Percentiles rank a stretch among this genome's conserved stretches.
Evolutionary conservation across 2,113 vertebrate genomes (phyloP).

Genomic region (Speoplatyrhinus poulsoni): DNA sequence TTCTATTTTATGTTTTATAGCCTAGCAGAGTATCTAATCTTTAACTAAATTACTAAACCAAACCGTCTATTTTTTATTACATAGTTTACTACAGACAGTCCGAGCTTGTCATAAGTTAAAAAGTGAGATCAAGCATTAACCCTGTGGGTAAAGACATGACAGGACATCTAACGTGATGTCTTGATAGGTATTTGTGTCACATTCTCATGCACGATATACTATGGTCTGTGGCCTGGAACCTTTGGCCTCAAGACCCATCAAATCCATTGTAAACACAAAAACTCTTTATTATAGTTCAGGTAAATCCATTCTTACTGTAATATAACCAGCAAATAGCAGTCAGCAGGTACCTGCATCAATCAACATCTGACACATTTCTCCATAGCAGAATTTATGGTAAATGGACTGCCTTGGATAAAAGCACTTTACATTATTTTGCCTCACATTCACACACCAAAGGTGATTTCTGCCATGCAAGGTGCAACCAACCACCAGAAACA

Average conservation of each 20-base stretch:
- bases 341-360: not conserved
- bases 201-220: too few relatives aligned
- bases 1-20: too few relatives aligned
- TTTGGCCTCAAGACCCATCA: not conserved
- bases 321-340: not conserved
- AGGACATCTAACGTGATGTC: not conserved
- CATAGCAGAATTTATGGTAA: not conserved
- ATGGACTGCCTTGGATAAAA: not conserved
- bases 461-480: too few relatives aligned
- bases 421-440: too few relatives aligned
- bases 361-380: not conserved
- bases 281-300: too few relatives aligned
- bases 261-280: not conserved
- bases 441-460: too few relatives aligned
- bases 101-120: constrained; percentile 1
- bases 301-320: not conserved
- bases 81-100: not conserved
- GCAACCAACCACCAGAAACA: too few relatives aligned
- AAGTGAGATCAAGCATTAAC: not conserved
- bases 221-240: too few relatives aligned
- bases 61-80: constrained; percentile 1
- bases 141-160: not conserved
- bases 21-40: too few relatives aligned
- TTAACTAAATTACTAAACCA: constrained; percentile 8
- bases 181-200: too few relatives aligned